Evolutionary conservation across 2,888 invertebrate species (phyloP).

Genomic region (Nasonovia ribisnigri): DNA sequence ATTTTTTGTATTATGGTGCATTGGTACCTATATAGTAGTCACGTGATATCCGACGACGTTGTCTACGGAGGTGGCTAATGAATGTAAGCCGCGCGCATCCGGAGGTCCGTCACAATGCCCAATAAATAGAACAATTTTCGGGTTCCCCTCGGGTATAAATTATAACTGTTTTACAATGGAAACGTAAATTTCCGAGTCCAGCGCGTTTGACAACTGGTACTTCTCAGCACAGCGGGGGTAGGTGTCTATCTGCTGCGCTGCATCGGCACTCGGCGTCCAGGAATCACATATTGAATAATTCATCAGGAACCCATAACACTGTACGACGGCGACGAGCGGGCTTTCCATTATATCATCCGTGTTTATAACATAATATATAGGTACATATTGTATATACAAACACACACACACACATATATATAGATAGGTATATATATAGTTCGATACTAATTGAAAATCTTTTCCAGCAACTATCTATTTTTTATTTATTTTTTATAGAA

Average conservation of each 20-base stretch:
- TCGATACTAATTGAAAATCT: slow-evolving; percentile 56
- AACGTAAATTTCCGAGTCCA: slow-evolving; percentile 60
- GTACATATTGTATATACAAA: neutral
- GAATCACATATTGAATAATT: slow-evolving; percentile 59
- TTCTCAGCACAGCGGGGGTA: slow-evolving; percentile 61
- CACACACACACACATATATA: too few relatives aligned
- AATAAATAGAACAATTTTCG: slow-evolving; percentile 62
- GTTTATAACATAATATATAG: neutral
- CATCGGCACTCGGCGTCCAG: slow-evolving; percentile 14
- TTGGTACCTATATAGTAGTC: neutral
- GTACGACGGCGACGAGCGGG: neutral
- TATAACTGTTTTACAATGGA: slow-evolving; percentile 58
- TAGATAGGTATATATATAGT: slow-evolving; percentile 13
- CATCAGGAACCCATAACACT: slow-evolving; percentile 10
- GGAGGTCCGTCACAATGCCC: slow-evolving; percentile 51
- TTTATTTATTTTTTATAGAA: neutral
- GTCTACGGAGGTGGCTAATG: slow-evolving; percentile 47
- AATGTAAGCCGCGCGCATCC: slow-evolving; percentile 38
- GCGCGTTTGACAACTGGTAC: slow-evolving; percentile 43
- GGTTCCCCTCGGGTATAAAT: slow-evolving; percentile 50
- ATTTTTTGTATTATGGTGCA: too few relatives aligned
- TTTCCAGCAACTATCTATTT: neutral
- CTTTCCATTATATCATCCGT: neutral
- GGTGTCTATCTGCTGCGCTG: slow-evolving; percentile 51
- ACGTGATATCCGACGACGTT: slow-evolving; percentile 26